Base-by-base conservation (phyloP, 1,140 invertebrate species). In the Helicoverpa armigera region DNA sequence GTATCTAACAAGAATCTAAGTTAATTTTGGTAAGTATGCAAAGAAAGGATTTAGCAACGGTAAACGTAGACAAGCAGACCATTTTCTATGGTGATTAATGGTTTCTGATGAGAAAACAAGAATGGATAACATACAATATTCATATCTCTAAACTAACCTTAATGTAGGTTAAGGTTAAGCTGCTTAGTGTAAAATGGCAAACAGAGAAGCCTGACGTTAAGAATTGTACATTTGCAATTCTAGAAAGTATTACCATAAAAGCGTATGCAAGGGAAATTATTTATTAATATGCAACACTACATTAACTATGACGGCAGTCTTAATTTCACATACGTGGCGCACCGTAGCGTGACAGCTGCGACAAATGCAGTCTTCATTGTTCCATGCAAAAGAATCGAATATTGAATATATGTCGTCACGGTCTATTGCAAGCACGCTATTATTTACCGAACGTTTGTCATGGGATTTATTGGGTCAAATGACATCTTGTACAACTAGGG, bases 341-440 rank as follows among this genome's bases (percentile, higher is more conserved):
- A 81, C 16, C 43, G 35, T 60, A 79, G 69, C 73, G 61, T 78
- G 75, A 82, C 84, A 85, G 83, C 83, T 83, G 83, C 80, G 60
- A 70, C 51, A 77, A 75, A 79, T 70, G 84, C 84, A 81, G 65
- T 51, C 60, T 87, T 84, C 79, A 58, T 60, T 76, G 67, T 86
- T 86, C 79, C 63, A 65, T 76, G 73, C 74, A 82, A 84, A 87
- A 85, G 81, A 79, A 83, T 79, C 75, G 75, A 77, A 84, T 84
- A 87, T 87, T 83, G 80, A 86, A 87, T 87, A 83, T 83, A 86
- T 86, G 82, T 83, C 75, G 81, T 82, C 81, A 86, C 83, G 83
- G 81, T 83, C 81, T 78, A 86, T 83, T 85, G 79, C 70, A 63
- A 58, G 61, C 80, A 43, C 61, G 51, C 48, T 80, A 83, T 88